These are phyloP conservation scores for Yponomeuta plumbellus DNA, from an alignment of 2,888 invertebrate genomes.

Conservation along the genomic window DNA sequence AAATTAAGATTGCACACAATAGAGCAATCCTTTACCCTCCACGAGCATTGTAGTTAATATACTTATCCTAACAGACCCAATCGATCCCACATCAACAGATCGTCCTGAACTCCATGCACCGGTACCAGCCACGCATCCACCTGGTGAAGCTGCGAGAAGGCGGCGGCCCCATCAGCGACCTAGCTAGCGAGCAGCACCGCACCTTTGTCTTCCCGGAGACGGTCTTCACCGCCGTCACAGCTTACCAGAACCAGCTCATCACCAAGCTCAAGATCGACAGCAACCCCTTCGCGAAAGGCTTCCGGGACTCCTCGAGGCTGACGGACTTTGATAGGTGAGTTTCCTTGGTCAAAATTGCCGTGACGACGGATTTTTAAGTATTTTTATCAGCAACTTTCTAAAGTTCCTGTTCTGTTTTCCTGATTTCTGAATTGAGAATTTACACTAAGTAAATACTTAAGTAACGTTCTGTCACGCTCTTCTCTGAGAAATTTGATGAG, in stretches of 20 bases:
- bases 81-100: constrained; percentile 80
- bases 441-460: no score
- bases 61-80: background rate
- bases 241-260: constrained; percentile 99
- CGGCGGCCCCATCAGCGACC: constrained; percentile 86
- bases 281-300: constrained; percentile 98
- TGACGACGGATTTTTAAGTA: no score
- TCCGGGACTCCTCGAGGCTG: constrained; percentile 95
- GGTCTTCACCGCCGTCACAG: constrained; percentile 99
- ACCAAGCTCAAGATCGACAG: constrained; percentile 99
- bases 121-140: constrained; percentile 98
- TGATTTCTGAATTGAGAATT: no score
- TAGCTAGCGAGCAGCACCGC: constrained; percentile 93
- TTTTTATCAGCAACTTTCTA: no score
- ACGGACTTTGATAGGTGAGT: constrained; percentile 92
- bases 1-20: no score
- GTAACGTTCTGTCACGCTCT: no score
- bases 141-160: constrained; percentile 84
- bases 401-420: no score
- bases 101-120: constrained; percentile 99
- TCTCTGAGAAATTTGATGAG: no score
- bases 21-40: no score
- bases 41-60: no score
- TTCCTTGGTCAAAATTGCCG: background rate
- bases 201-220: constrained; percentile 98